These are phyloP conservation scores for Montipora foliosa DNA, from an alignment of 64 coral and sea anemone genomes.

Conservation along the genomic window DNA sequence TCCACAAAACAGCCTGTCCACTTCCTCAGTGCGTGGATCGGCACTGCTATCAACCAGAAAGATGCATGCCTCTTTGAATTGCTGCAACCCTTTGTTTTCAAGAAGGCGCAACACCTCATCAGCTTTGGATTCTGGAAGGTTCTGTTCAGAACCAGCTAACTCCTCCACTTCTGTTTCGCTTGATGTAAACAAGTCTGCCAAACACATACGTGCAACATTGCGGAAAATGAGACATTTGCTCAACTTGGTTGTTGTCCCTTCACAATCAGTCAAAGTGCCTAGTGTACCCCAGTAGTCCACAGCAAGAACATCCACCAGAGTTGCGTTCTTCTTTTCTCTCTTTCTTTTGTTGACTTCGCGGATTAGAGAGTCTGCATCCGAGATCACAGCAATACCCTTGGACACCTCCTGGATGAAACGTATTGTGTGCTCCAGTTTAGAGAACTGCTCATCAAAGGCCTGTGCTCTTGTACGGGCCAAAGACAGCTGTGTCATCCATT, in stretches of 20 bases:
- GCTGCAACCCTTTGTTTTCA: neutral
- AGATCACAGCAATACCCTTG: neutral
- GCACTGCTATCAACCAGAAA: neutral
- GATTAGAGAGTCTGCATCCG: neutral
- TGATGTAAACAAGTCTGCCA: neutral
- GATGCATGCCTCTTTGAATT: slow-evolving; percentile 13
- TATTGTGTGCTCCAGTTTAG: slow-evolving; percentile 5
- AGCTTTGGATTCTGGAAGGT: neutral
- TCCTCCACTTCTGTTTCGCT: neutral
- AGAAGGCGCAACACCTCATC: slow-evolving; percentile 8
- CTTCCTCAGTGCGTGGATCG: neutral
- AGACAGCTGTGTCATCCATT: neutral
- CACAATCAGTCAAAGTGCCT: neutral
- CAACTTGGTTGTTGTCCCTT: neutral
- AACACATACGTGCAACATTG: slow-evolving; percentile 31
- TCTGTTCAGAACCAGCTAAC: neutral
- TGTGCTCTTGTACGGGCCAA: neutral
- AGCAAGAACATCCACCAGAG: neutral
- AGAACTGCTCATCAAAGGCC: neutral
- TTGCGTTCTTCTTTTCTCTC: neutral
- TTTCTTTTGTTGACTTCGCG: neutral
- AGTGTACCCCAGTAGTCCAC: slow-evolving; percentile 22
- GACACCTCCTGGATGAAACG: neutral
- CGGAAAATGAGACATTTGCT: neutral
- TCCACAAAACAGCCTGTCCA: neutral